Conservation (phyloP, 2,113 vertebrate species). For the Sebastes schlegelii region DNA sequence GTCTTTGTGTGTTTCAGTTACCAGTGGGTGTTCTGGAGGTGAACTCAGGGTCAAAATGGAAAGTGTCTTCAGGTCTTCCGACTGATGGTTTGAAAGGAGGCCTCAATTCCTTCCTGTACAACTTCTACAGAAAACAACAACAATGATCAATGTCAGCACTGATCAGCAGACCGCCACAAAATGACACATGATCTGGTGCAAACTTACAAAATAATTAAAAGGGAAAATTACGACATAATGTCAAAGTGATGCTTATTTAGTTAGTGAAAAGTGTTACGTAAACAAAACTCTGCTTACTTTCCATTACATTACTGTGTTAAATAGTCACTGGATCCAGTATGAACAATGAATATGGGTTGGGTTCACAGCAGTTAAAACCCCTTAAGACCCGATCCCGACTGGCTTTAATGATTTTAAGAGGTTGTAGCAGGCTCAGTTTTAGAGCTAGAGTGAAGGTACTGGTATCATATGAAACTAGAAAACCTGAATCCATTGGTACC, state of each 20-base stretch:
- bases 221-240: not conserved
- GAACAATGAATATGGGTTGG: not conserved
- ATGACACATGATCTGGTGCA: not conserved
- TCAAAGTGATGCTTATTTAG: not conserved
- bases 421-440: too few species aligned
- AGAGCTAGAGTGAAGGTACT: too few species aligned
- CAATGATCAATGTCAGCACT: not conserved
- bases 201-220: not conserved
- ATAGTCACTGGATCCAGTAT: not conserved
- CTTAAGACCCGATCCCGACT: too few species aligned
- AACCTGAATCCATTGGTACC: too few species aligned
- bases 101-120: conserved; percentile 92
- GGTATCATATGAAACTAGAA: too few species aligned
- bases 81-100: conserved; percentile 96
- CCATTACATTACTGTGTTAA: not conserved
- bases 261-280: not conserved
- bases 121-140: conserved; percentile 82
- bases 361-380: not conserved
- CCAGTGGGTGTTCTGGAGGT: conserved; percentile 96
- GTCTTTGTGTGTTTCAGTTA: conserved; percentile 56
- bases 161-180: conserved; percentile 1
- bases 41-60: conserved; percentile 98
- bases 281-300: not conserved
- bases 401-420: too few species aligned
- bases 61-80: conserved; percentile 96